Evolutionary conservation across 2,797 vertebrate genomes (phyloP), one percentile per base, ranked within the genome.

Genomic region (Parambassis ranga): DNA sequence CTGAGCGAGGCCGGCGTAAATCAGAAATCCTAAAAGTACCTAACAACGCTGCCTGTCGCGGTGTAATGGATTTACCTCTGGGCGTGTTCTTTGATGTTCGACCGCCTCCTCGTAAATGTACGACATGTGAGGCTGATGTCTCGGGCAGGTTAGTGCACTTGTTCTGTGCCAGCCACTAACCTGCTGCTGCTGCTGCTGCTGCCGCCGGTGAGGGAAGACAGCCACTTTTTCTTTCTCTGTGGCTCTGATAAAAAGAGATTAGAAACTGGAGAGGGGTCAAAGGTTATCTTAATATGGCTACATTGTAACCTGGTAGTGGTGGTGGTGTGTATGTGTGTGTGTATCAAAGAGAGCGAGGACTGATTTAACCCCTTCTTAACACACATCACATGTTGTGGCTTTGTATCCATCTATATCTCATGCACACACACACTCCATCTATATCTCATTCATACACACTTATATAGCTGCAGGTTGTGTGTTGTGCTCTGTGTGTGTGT

Each of bases 211-310:
- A 72, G 60, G 42, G 49, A 71, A 59, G 32, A 62, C 61, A 48
- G 65, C 2, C 46, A 26, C 60, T 28, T 30, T 1, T 19, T 44
- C 57, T 51, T 44, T 6, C 41, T 38, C 42, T 35, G 38, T 33
- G 48, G 49, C 52, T 65, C 53, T 35, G 79, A 82, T 80, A 78
- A 62, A 59, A 53, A 10, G 23, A 64, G 76, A 84, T 83, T 68
- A 82, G 60, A 50, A 11, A 4, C 23, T 39, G 35, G 14, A 36
- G 55, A 47, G 47, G 53, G 75, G 84, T 88, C 76, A 79, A 7
- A 78, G 79, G 87, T 87, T 86, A 89, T 86, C 87, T 83, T 60
- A 64, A 72, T 68, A 18, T 49, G 62, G 48, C 59, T 64, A 27
- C 38, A 48, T 55, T 75, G 52, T 65, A 69, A 49, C 69, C 42